Evolutionary conservation across 2,888 invertebrate species (phyloP).

Genomic region (Oligia strigilis): DNA sequence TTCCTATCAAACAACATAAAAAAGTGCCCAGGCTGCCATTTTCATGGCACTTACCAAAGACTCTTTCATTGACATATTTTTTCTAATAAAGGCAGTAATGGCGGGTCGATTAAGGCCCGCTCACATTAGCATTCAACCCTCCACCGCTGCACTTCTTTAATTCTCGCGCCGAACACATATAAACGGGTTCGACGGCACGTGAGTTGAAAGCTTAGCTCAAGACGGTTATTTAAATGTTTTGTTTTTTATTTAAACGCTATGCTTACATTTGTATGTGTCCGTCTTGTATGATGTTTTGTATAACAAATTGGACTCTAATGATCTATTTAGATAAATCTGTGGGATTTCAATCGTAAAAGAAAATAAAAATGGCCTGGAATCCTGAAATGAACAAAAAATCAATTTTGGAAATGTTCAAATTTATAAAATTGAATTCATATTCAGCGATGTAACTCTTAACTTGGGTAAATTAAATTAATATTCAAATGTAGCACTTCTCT

Average conservation of each 20-base stretch:
- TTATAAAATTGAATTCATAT: neutral
- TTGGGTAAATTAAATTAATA: neutral
- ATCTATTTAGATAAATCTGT: neutral
- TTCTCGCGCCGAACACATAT: conserved; percentile 66
- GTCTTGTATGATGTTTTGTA: neutral
- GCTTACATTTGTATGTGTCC: neutral
- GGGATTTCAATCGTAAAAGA: neutral
- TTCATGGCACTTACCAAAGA: conserved; percentile 1
- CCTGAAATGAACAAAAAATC: neutral
- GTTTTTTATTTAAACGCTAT: neutral
- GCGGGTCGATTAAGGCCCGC: conserved; percentile 51
- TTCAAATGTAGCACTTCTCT: neutral
- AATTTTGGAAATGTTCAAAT: neutral
- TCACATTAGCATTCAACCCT: conserved; percentile 71
- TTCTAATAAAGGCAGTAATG: conserved; percentile 52
- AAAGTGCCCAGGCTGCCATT: neutral
- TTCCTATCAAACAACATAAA: neutral
- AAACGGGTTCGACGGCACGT: conserved; percentile 68
- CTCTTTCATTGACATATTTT: conserved; percentile 40
- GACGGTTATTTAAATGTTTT: conserved; percentile 32
- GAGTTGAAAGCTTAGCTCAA: conserved; percentile 59
- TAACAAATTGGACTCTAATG: neutral
- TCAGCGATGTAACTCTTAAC: neutral
- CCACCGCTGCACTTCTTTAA: conserved; percentile 74
- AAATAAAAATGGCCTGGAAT: neutral